phyloP scores from a whole-genome alignment of 2,797 vertebrate genomes.

The Falco naumanni region DNA sequence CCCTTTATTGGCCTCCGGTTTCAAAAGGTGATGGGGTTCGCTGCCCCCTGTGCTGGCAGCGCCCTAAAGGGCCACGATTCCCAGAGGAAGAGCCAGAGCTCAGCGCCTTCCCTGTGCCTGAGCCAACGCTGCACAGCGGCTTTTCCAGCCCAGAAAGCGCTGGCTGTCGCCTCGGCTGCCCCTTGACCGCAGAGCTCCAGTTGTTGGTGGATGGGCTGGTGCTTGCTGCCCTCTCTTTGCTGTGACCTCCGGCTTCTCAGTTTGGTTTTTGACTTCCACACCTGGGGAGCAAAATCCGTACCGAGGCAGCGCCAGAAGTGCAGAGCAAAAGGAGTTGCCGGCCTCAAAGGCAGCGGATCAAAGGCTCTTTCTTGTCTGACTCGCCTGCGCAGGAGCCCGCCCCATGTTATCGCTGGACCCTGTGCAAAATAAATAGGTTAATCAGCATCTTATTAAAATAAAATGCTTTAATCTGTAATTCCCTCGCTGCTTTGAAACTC shows the following conservation, averaged over 20 bases:
- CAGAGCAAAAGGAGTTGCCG: not conserved
- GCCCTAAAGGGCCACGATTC: not conserved
- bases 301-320: not conserved
- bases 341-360: slow-evolving; percentile 31
- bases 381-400: not conserved
- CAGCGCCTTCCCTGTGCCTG: not conserved
- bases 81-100: not conserved
- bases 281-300: not conserved
- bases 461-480: slow-evolving; percentile 44
- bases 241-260: not conserved
- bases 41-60: not conserved
- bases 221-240: not conserved
- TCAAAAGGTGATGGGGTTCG: not conserved
- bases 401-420: slow-evolving; percentile 6
- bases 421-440: slow-evolving; percentile 53
- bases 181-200: not conserved
- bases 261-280: slow-evolving; percentile 26
- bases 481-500: not conserved
- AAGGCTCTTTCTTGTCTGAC: slow-evolving; percentile 38
- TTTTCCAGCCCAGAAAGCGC: not conserved
- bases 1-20: slow-evolving; percentile 35
- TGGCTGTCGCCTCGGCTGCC: not conserved
- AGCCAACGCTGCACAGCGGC: not conserved
- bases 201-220: rapidly evolving
- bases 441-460: slow-evolving; percentile 41